Conservation (phyloP, 2,113 vertebrate species). For the Prochilodus magdalenae region DNA sequence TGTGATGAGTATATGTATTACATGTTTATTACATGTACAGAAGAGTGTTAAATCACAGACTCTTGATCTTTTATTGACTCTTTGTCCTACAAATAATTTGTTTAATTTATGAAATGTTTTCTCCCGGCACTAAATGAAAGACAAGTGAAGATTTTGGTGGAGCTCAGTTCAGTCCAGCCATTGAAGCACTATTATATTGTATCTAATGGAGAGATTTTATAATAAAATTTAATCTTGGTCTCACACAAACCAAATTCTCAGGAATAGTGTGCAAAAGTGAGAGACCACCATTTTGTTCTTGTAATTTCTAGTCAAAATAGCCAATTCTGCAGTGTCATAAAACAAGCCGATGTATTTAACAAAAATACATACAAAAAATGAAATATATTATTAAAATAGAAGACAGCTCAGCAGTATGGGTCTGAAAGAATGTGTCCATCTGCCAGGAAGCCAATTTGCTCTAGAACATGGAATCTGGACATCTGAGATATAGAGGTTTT, state of each 20-base stretch:
- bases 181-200: background rate
- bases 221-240: background rate
- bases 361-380: too few species aligned
- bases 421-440: too few species aligned
- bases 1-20: background rate
- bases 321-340: too few species aligned
- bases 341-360: too few species aligned
- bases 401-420: too few species aligned
- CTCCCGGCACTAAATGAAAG: conserved; percentile 2
- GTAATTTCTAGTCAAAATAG: too few species aligned
- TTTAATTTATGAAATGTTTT: conserved; percentile 18
- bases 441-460: too few species aligned
- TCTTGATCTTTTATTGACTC: conserved; percentile 5
- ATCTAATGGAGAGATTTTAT: background rate
- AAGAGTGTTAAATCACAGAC: background rate
- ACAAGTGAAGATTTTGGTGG: background rate
- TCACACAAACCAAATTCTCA: conserved; percentile 22
- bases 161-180: background rate
- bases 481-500: too few species aligned
- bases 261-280: background rate
- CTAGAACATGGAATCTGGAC: too few species aligned
- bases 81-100: background rate
- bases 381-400: too few species aligned
- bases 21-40: background rate
- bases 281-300: background rate